phyloP scores from a whole-genome alignment of 2,888 invertebrate genomes.

The Eurois occulta region DNA sequence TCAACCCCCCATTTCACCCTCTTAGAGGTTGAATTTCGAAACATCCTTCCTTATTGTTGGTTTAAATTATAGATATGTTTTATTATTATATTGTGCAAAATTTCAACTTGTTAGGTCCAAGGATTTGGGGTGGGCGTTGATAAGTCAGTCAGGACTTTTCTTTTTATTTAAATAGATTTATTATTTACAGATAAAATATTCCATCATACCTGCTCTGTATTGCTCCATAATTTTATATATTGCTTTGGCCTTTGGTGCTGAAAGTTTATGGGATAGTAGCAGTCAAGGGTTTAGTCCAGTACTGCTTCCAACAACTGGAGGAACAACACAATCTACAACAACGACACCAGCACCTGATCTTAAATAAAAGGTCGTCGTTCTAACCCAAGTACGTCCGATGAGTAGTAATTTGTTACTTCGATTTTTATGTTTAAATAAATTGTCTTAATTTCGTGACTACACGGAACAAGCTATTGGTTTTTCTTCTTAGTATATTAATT shows the following conservation, averaged over 20 bases:
- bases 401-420: neutral
- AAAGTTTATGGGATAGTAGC: neutral
- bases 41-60: too few relatives aligned
- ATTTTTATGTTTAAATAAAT: neutral
- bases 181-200: conserved; percentile 3
- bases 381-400: too few relatives aligned
- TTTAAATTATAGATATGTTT: too few relatives aligned
- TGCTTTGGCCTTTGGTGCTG: neutral
- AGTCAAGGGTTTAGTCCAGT: rapidly evolving
- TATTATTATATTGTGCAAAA: too few relatives aligned
- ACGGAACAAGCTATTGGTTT: neutral
- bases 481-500: neutral
- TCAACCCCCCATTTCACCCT: too few relatives aligned
- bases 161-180: neutral
- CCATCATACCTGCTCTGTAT: neutral
- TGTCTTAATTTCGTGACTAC: neutral
- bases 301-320: neutral
- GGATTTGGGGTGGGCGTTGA: too few relatives aligned
- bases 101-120: too few relatives aligned
- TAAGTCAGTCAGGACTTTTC: too few relatives aligned
- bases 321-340: rapidly evolving
- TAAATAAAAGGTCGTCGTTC: too few relatives aligned
- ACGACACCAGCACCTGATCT: too few relatives aligned
- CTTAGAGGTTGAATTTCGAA: too few relatives aligned
- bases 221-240: neutral